phyloP scores from a whole-genome alignment of 2,888 invertebrate species.

The Himalopsyche japonica region DNA sequence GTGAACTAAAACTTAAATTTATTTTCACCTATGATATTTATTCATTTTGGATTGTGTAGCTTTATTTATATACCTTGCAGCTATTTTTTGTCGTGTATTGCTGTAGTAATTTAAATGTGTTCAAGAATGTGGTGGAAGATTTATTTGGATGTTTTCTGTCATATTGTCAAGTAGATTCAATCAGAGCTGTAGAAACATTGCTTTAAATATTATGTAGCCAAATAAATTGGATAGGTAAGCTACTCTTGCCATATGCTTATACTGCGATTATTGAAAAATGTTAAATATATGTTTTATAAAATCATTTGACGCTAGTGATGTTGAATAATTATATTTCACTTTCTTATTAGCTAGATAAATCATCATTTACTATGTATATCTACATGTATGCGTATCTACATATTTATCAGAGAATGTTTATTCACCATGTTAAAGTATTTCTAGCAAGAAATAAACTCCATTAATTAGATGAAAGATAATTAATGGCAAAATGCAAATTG shows the following conservation, averaged over 20 bases:
- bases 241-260: not conserved
- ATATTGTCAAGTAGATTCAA: not conserved
- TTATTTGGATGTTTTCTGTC: not conserved
- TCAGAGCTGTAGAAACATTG: not conserved
- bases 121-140: not conserved
- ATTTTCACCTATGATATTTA: not conserved
- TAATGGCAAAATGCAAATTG: no score
- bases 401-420: not conserved
- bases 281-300: not conserved
- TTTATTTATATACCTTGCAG: not conserved
- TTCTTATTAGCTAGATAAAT: not conserved
- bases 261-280: not conserved
- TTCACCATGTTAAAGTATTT: no score
- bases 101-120: not conserved
- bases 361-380: not conserved
- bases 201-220: not conserved
- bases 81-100: not conserved
- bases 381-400: not conserved
- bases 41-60: not conserved
- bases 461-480: no score
- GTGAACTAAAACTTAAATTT: not conserved
- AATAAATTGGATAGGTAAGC: not conserved
- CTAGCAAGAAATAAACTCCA: no score
- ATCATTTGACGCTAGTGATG: not conserved
- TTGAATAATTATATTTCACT: not conserved